Evolutionary conservation across 2,888 invertebrate species (phyloP).

Genomic region (Anthophora plumipes): DNA sequence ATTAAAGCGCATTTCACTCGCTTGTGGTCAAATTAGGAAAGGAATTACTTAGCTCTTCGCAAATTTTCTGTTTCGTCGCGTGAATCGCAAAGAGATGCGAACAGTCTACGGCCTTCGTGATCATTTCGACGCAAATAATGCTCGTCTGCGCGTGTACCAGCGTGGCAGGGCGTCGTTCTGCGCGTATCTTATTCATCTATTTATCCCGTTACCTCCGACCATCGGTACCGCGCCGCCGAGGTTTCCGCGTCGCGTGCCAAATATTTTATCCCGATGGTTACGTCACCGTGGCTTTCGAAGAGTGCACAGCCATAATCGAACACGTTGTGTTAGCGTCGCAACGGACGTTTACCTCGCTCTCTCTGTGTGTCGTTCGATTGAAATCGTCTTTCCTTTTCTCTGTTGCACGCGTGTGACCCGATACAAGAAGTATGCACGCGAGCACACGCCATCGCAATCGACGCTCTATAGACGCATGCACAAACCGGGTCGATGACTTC

Average conservation of each 20-base stretch:
- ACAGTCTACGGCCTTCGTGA: constrained; percentile 19
- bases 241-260: constrained; percentile 51
- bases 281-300: constrained; percentile 33
- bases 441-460: constrained; percentile 23
- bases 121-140: constrained; percentile 36
- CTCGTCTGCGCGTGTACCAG: not conserved
- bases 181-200: constrained; percentile 29
- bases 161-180: constrained; percentile 5
- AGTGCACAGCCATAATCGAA: constrained; percentile 31
- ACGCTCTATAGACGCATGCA: constrained; percentile 39
- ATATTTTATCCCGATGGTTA: constrained; percentile 44
- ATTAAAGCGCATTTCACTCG: no score
- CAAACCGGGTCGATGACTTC: constrained; percentile 65
- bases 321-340: constrained; percentile 19
- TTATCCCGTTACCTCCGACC: constrained; percentile 35
- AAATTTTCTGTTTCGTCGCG: not conserved
- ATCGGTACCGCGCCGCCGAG: constrained; percentile 14
- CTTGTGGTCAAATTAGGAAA: no score
- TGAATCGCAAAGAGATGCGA: not conserved
- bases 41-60: no score
- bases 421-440: constrained; percentile 13
- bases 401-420: constrained; percentile 3
- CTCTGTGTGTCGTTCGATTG: constrained; percentile 22
- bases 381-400: constrained; percentile 23
- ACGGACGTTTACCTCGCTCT: constrained; percentile 51